A percentile compares a stretch with the other conserved stretches of the same genome.
Conservation (phyloP, 2,888 invertebrate genomes). For the Falcaria lacertinaria region DNA sequence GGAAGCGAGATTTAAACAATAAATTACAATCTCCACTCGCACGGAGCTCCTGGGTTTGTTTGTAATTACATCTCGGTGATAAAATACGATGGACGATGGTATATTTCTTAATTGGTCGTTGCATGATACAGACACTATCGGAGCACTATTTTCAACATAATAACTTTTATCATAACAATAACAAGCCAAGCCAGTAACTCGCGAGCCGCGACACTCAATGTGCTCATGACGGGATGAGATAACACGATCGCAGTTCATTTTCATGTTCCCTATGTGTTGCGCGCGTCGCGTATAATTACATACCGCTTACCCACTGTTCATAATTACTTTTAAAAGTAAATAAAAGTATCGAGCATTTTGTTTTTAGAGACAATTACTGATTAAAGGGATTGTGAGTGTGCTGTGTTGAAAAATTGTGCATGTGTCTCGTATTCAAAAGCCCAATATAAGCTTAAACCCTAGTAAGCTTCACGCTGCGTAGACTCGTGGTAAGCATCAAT, state of each 20-base stretch:
- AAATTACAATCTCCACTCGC: constrained; percentile 29
- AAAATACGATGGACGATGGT: constrained; percentile 45
- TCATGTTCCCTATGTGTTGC: constrained; percentile 15
- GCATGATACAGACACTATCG: constrained; percentile 72
- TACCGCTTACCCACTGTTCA: constrained; percentile 10
- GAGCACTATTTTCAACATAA: constrained; percentile 72
- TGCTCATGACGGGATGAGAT: constrained; percentile 47
- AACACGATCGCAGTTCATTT: constrained; percentile 43
- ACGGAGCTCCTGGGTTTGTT: constrained; percentile 41
- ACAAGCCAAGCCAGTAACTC: constrained; percentile 67
- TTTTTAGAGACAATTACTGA: background rate
- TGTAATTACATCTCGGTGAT: constrained; percentile 49
- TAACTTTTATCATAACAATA: constrained; percentile 77
- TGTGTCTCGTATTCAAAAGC: constrained; percentile 1
- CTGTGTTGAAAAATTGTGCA: background rate
- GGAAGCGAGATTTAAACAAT: constrained; percentile 45
- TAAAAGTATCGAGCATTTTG: background rate
- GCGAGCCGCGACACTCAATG: constrained; percentile 53
- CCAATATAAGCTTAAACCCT: too few species aligned
- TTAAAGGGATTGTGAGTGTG: background rate
- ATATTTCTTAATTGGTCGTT: constrained; percentile 72
- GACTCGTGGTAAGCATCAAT: too few species aligned
- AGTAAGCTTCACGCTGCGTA: too few species aligned
- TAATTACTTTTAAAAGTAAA: background rate
- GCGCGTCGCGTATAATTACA: constrained; percentile 11